A percentile compares a stretch with the other conserved stretches of the same genome.
These are phyloP conservation scores for Teleogryllus occipitalis DNA, from an alignment of 1,140 invertebrate species.

Conservation along the genomic window DNA sequence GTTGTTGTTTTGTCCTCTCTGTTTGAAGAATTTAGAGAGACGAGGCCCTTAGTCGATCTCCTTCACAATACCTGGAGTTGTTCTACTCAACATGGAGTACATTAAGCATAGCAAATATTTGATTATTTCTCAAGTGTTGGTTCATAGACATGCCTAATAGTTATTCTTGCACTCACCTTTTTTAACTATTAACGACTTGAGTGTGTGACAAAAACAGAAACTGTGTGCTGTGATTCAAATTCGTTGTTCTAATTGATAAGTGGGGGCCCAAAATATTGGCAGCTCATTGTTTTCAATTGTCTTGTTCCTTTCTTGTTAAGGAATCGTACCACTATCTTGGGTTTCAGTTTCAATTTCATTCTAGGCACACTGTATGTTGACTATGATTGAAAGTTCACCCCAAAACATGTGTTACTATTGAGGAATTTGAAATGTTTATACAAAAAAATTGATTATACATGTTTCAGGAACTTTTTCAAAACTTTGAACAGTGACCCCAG, in stretches of 20 bases:
- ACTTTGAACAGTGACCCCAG: neutral
- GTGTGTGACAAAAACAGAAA: neutral
- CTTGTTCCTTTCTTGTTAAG: neutral
- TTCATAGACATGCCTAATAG: too few species aligned
- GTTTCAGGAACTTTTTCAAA: neutral
- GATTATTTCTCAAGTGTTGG: too few species aligned
- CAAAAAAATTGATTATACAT: neutral
- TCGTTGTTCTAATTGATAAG: neutral
- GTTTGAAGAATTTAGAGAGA: too few species aligned
- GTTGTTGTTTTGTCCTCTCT: too few species aligned
- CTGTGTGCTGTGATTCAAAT: constrained; percentile 1
- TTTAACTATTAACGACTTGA: neutral
- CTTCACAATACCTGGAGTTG: too few species aligned
- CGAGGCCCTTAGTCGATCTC: too few species aligned
- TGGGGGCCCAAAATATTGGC: neutral
- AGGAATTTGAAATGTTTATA: neutral
- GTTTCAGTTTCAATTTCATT: neutral
- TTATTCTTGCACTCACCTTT: neutral
- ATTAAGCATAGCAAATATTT: too few species aligned
- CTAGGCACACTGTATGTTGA: too few species aligned
- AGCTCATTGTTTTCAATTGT: neutral
- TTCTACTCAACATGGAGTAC: too few species aligned
- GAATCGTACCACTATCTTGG: neutral
- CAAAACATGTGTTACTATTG: neutral
- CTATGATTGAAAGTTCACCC: too few species aligned